Percentiles rank a stretch among this genome's conserved stretches.
Evolutionary conservation across 2,888 invertebrate species (phyloP).

Genomic region (Pantelozetes paolii): DNA sequence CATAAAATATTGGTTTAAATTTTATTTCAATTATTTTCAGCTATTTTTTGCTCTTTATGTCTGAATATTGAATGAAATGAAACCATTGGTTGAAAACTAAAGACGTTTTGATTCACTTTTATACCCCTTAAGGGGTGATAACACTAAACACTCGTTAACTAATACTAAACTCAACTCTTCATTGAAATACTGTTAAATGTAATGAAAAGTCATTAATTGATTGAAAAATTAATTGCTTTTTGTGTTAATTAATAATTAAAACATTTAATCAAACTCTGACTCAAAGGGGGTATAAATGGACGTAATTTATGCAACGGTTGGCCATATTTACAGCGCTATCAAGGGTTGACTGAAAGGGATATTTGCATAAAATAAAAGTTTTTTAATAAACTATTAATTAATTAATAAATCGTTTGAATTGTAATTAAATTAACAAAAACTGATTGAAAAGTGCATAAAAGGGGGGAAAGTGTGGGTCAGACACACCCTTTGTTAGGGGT

Average conservation of each 20-base stretch:
- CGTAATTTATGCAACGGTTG: background rate
- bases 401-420: background rate
- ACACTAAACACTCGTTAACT: too few relatives aligned
- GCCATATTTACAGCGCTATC: conserved; percentile 1
- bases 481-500: background rate
- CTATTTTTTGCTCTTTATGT: conserved; percentile 7
- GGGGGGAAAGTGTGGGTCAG: background rate
- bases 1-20: background rate
- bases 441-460: background rate
- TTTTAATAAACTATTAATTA: background rate
- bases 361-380: conserved; percentile 9
- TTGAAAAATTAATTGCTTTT: too few relatives aligned
- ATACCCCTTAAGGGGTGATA: background rate
- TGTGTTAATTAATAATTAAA: too few relatives aligned
- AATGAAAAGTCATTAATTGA: too few relatives aligned
- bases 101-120: background rate
- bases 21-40: conserved; percentile 8
- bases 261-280: too few relatives aligned
- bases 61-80: background rate
- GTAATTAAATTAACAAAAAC: background rate
- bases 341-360: background rate
- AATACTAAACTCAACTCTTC: too few relatives aligned
- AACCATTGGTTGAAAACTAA: background rate
- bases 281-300: background rate
- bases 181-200: too few relatives aligned